phyloP scores from a whole-genome alignment of 2,888 invertebrate genomes.

The Mechanitis mazaeus region DNA sequence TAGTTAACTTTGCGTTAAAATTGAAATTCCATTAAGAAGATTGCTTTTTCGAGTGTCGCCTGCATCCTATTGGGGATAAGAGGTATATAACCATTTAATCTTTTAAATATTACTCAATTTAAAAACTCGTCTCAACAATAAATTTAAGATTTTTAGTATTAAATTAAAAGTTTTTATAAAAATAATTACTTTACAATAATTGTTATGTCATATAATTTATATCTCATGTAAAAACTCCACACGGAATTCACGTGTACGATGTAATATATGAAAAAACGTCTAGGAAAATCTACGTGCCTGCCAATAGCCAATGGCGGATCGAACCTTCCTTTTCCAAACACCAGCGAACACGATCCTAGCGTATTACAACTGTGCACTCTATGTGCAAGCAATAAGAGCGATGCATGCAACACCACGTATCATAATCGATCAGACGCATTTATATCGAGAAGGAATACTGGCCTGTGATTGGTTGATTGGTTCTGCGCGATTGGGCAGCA shows the following conservation, averaged over 20 bases:
- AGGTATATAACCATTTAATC: slow-evolving; percentile 13
- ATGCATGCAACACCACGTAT: slow-evolving; percentile 29
- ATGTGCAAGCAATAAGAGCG: slow-evolving; percentile 27
- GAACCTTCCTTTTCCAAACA: slow-evolving; percentile 53
- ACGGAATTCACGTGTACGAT: slow-evolving; percentile 40
- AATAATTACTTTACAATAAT: not conserved
- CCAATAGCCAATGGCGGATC: slow-evolving; percentile 67
- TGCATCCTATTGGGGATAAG: slow-evolving; percentile 17
- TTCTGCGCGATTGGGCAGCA: slow-evolving; percentile 72
- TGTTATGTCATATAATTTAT: not conserved
- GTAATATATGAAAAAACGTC: slow-evolving; percentile 53
- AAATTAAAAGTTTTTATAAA: not conserved
- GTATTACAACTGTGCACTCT: slow-evolving; percentile 6
- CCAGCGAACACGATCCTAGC: slow-evolving; percentile 25
- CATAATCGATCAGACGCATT: slow-evolving; percentile 37
- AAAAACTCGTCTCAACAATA: slow-evolving; percentile 5
- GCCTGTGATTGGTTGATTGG: slow-evolving; percentile 75
- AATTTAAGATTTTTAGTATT: slow-evolving; percentile 5
- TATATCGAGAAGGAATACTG: slow-evolving; percentile 58
- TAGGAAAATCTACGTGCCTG: slow-evolving; percentile 70
- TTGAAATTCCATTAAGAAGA: slow-evolving; percentile 75
- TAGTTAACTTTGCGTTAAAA: slow-evolving; percentile 68
- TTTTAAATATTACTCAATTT: slow-evolving; percentile 3
- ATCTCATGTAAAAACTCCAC: slow-evolving; percentile 11
- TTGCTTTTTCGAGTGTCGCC: slow-evolving; percentile 67